Evolutionary conservation across 2,113 vertebrate species (phyloP), one percentile per base, ranked within the genome.

Genomic region (Corythaeola cristata): DNA sequence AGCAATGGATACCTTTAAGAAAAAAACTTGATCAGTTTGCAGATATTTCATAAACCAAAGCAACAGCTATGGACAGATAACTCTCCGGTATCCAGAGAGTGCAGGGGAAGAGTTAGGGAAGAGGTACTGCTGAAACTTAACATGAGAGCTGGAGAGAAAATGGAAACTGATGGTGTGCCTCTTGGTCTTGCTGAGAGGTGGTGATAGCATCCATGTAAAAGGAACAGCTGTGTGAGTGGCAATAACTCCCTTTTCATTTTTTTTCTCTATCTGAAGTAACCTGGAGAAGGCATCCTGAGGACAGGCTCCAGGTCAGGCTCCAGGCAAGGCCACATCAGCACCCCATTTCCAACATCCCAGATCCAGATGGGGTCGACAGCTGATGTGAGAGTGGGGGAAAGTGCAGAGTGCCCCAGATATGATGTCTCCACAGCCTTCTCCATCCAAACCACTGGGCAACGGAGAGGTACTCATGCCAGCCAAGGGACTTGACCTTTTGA

Each of bases 371-470:
- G 39, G 12, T 6, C 12, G 8, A 69, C 74, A 83, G 18, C 13
- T 59, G 32, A 50, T 23, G 18, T 64, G 39, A 74, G 10, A 55
- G 8, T 3, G 6, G 15, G 28, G 11, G 2, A 50, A 86, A 53
- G 16, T 60, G 20, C 53, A 49, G 45, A 83, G 11, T 2, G 1
- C 16, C 26, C 44, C 16, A 3, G 33, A 20, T 39, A 3, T 0
- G 9, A 23, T 15, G 4, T 15, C 32, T 50, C 13, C 71, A 28
- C 22, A 67, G 8, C n/a, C 15, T 73, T 53, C 35, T 47, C n/a
- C 22, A n/a, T 14, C 50, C 62, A 45, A 74, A 53, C 6, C 23
- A 37, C 33, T 4, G 18, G 27, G 28, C n/a, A 19, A 7, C 2
- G 9, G 16, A 45, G 28, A 24, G 12, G 2, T 28, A 64, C 17